Percentiles rank a stretch among this genome's conserved stretches.
Evolutionary conservation across 1,140 invertebrate species (phyloP).

Genomic region (Drosophila lowei): DNA sequence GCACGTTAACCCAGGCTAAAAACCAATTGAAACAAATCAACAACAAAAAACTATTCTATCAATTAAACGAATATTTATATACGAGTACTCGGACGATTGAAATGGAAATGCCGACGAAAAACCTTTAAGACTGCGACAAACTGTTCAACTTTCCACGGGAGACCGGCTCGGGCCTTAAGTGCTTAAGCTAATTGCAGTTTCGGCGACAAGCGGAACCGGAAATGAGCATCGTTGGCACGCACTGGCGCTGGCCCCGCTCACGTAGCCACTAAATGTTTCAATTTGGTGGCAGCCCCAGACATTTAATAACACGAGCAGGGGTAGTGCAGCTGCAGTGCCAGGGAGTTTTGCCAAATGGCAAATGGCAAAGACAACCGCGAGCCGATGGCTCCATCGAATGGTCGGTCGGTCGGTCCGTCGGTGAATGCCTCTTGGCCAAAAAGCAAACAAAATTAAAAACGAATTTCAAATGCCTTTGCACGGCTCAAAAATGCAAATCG

Average conservation of each 20-base stretch:
- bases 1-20: slow-evolving; percentile 63
- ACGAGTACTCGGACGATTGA: slow-evolving; percentile 6
- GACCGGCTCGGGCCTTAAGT: slow-evolving; percentile 8
- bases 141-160: too few relatives aligned
- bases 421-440: slow-evolving; percentile 50
- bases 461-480: slow-evolving; percentile 68
- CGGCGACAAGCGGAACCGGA: slow-evolving; percentile 54
- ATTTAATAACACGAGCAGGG: slow-evolving; percentile 71
- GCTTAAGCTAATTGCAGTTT: slow-evolving; percentile 71
- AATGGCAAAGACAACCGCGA: slow-evolving; percentile 54
- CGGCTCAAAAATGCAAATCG: slow-evolving; percentile 72
- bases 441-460: slow-evolving; percentile 78
- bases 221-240: slow-evolving; percentile 49
- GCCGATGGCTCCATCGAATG: slow-evolving; percentile 43
- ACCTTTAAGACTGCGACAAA: background rate
- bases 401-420: too few relatives aligned
- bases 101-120: background rate
- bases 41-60: slow-evolving; percentile 17
- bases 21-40: slow-evolving; percentile 38
- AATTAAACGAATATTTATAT: slow-evolving; percentile 2
- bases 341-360: slow-evolving; percentile 5
- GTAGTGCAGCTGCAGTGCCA: slow-evolving; percentile 10
- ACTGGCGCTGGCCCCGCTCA: slow-evolving; percentile 25
- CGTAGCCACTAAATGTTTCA: slow-evolving; percentile 72
- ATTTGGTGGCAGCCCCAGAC: slow-evolving; percentile 73